Base-by-base conservation (phyloP, 2,113 vertebrate genomes). In the Tetrao urogallus region DNA sequence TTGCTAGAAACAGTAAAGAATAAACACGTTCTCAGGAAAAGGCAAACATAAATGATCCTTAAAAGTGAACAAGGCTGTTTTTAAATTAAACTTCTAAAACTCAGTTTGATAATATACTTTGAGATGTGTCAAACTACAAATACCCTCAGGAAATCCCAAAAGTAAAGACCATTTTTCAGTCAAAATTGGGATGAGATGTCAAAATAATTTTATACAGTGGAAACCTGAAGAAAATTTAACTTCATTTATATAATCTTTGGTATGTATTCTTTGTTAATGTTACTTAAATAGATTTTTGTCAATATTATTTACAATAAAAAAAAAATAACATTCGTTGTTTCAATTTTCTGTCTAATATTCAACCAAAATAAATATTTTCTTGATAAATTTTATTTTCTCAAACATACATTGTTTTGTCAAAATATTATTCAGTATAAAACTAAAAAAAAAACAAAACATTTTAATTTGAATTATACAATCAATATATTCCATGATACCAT, bases 41-140 rank as follows among this genome's bases (percentile, higher is more conserved):
- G 7, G 4, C 52, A 70, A 74, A 65, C 16, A 8, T 25, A 70
- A 66, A 7, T 27, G 34, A 58, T 52, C 4, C 3, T 84, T 78
- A 43, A 54, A 92, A 78, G 69, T 50, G 2, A 65, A 79, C 13
- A 54, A 28, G 27, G 17, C 9, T 54, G 52, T 54, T 54, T 28
- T 54, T 30, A 74, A 94, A 84, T 70, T 82, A 89, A 89, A 88
- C 38, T 27, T 52, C 72, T 92, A 61, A 82, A 92, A 61, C 3
- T 42, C 20, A 63, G 32, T 64, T 65, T 78, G 61, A 28, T 77
- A 72, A 64, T 52, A 2, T 75, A 28, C 69, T 79, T 54, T 69
- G 20, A 83, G 45, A 14, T 83, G 8, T 48, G 10, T 3, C 17
- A 22, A 60, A 45, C n/a, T 58, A 11, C 14, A 30, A 32, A 32